Conservation (phyloP, 1,140 invertebrate genomes). For the Megalopta genalis region DNA sequence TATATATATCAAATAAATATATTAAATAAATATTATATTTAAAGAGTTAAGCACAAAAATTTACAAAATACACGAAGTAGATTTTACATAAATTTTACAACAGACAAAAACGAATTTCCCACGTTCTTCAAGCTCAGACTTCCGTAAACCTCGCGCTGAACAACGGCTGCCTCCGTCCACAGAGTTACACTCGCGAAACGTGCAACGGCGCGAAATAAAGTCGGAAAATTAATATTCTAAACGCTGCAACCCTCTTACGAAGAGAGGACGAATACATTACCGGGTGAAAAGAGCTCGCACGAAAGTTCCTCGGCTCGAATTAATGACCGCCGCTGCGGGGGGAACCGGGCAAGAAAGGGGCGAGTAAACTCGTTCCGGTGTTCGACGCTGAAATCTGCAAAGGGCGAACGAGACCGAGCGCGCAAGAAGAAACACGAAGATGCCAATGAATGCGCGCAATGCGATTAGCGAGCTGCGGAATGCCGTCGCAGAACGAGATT, state of each 20-base stretch:
- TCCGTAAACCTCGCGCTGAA: too few relatives aligned
- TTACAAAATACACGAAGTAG: too few relatives aligned
- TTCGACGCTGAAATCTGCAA: background rate
- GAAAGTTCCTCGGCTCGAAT: background rate
- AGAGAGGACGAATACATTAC: background rate
- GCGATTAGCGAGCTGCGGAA: slow-evolving; percentile 20
- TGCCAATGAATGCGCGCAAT: background rate
- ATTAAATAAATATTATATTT: too few relatives aligned
- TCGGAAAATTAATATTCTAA: too few relatives aligned
- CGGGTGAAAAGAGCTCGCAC: background rate
- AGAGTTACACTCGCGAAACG: too few relatives aligned
- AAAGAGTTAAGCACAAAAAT: too few relatives aligned
- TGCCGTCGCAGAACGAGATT: slow-evolving; percentile 7
- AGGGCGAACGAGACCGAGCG: background rate
- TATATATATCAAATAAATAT: too few relatives aligned
- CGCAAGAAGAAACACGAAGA: background rate
- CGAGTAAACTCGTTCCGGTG: background rate
- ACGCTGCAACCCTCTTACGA: background rate
- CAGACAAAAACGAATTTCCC: too few relatives aligned
- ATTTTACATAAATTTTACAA: too few relatives aligned
- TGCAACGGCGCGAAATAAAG: too few relatives aligned
- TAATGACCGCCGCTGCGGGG: background rate
- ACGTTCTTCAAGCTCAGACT: too few relatives aligned
- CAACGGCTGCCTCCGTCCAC: too few relatives aligned
- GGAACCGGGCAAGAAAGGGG: background rate